Evolutionary conservation across 1,140 invertebrate species (phyloP).

Genomic region (Cotesia vestalis): DNA sequence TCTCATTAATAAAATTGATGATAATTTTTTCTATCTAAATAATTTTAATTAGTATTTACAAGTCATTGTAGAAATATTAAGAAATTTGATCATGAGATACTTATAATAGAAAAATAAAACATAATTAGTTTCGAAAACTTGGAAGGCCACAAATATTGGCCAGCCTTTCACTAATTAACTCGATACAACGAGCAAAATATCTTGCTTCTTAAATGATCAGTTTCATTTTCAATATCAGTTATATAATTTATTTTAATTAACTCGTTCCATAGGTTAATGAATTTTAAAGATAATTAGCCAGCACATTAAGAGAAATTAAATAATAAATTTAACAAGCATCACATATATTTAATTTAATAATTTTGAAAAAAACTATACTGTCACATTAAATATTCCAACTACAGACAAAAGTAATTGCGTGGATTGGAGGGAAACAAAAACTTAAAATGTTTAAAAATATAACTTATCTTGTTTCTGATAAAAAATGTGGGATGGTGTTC

Average conservation of each 20-base stretch:
- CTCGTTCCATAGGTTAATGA: neutral
- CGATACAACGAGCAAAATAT: neutral
- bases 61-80: neutral
- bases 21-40: neutral
- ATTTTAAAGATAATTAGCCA: neutral
- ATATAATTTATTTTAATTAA: conserved; percentile 5
- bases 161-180: conserved; percentile 1
- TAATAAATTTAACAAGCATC: neutral
- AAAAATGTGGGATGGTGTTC: neutral
- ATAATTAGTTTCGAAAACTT: neutral
- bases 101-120: neutral
- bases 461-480: neutral
- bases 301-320: no score
- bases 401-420: neutral
- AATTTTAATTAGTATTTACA: neutral
- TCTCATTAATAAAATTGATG: neutral
- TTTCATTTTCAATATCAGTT: neutral
- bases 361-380: neutral
- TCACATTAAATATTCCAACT: neutral
- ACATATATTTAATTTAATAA: neutral
- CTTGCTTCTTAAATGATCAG: neutral
- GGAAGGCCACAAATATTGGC: neutral
- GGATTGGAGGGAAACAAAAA: neutral
- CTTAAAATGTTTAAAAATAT: neutral
- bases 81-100: neutral